Base-by-base conservation (phyloP, 1,140 invertebrate species). In the Drosophila asahinai region DNA sequence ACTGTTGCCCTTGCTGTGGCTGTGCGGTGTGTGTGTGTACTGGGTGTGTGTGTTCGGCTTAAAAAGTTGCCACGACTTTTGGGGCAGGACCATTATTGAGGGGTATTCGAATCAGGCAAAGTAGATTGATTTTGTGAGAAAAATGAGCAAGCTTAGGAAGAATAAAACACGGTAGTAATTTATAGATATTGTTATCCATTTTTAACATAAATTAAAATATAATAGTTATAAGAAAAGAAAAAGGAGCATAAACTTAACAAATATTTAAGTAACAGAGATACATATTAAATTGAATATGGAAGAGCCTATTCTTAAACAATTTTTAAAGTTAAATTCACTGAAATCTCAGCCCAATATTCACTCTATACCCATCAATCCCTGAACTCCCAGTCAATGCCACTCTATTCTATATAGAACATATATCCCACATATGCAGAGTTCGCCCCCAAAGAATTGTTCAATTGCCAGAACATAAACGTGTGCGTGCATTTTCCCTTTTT, bases 401-500 rank as follows among this genome's bases (percentile, higher is more conserved):
- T 68, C 45, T 40, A 30, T 66, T 38, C 19, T 14, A 68, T 36
- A 47, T 55, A 27, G 38, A n/a, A 38, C 38, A 33, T 33, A 40
- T 43, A 58, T 70, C 27, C 5, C 38, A 40, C 64, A 70, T 59
- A 70, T 71, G 52, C 36, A 33, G 54, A 15, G 49, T 33, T 43
- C 45, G 36, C 36, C 38, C 49, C 33, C 40, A 51, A 59, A 61
- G 54, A 72, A 43, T 81, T 59, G 77, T 68, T 81, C 65, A 74
- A 67, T 77, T 51, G 77, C 25, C 84, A 58, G 62, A 72, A 75
- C 80, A 83, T 75, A 83, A 87, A 83, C 65, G 71, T 87, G 73
- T 59, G 54, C 64, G 48, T 72, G 59, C 49, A 63, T 36, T 36
- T 36, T 27, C 27, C 0, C 3, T 17, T 36, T 54, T 52, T 79